These are phyloP conservation scores for Elachura formosa DNA, from an alignment of 2,113 vertebrate species.

Conservation along the genomic window DNA sequence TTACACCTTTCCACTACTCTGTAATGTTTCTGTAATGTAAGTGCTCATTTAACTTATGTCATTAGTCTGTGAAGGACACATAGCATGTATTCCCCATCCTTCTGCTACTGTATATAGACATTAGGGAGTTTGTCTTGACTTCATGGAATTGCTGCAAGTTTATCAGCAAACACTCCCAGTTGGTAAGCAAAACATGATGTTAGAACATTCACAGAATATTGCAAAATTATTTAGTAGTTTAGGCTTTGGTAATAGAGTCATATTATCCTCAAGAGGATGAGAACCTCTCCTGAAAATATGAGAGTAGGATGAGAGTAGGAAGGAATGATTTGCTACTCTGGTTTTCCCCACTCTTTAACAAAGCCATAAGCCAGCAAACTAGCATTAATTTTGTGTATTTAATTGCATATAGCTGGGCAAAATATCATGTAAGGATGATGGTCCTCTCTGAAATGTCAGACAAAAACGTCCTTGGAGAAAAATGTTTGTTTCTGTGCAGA, in stretches of 20 bases:
- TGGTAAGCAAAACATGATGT: background rate
- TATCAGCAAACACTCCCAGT: background rate
- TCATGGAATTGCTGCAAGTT: background rate
- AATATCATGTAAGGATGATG: background rate
- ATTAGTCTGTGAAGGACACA: background rate
- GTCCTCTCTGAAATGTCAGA: background rate
- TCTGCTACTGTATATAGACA: background rate
- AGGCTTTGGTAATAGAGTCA: background rate
- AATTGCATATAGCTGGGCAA: background rate
- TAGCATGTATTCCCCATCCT: background rate
- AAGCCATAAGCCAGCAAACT: background rate
- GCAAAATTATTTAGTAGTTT: background rate
- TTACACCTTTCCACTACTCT: background rate
- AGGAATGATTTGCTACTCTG: background rate
- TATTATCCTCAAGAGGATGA: background rate
- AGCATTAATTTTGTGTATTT: background rate
- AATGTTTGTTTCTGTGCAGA: background rate
- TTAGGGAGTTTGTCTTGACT: background rate
- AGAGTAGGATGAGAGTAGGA: background rate
- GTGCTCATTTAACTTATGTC: background rate
- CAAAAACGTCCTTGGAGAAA: background rate
- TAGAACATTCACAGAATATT: background rate
- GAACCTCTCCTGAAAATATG: background rate
- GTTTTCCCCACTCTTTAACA: background rate
- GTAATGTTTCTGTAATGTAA: background rate